A percentile compares a stretch with the other conserved stretches of the same genome.
These are phyloP conservation scores for Hydriomena furcata DNA, from an alignment of 2,888 invertebrate genomes.

Conservation along the genomic window DNA sequence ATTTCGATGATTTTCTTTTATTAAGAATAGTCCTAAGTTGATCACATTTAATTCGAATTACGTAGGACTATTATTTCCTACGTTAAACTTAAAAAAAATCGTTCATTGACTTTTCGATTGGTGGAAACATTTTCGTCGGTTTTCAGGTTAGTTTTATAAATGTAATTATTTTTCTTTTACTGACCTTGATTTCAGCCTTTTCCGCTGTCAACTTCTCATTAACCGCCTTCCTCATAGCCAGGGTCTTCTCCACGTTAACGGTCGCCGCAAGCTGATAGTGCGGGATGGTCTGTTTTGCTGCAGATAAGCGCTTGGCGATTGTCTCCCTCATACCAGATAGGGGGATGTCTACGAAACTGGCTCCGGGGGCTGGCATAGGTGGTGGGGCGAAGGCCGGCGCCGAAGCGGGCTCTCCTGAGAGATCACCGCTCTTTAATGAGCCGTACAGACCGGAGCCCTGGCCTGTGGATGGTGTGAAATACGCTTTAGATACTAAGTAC, in stretches of 20 bases:
- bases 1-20: too few species aligned
- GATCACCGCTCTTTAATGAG: slow-evolving; percentile 92
- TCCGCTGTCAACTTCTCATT: slow-evolving; percentile 91
- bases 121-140: too few species aligned
- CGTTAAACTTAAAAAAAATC: too few species aligned
- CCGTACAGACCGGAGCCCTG: slow-evolving; percentile 92
- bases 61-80: too few species aligned
- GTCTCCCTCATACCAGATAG: slow-evolving; percentile 92
- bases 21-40: too few species aligned
- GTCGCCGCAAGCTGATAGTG: slow-evolving; percentile 98
- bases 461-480: slow-evolving; percentile 64
- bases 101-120: too few species aligned
- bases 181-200: slow-evolving; percentile 86
- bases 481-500: slow-evolving; percentile 15
- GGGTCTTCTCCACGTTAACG: slow-evolving; percentile 91
- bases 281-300: slow-evolving; percentile 96
- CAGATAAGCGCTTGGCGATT: slow-evolving; percentile 94
- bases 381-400: slow-evolving; percentile 42
- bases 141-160: too few species aligned
- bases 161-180: too few species aligned
- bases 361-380: slow-evolving; percentile 70
- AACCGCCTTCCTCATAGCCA: slow-evolving; percentile 89
- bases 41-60: too few species aligned
- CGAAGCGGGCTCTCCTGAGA: slow-evolving; percentile 70
- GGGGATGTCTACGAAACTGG: slow-evolving; percentile 89